phyloP scores from a whole-genome alignment of 2,113 vertebrate genomes.

The Poicephalus gulielmi region DNA sequence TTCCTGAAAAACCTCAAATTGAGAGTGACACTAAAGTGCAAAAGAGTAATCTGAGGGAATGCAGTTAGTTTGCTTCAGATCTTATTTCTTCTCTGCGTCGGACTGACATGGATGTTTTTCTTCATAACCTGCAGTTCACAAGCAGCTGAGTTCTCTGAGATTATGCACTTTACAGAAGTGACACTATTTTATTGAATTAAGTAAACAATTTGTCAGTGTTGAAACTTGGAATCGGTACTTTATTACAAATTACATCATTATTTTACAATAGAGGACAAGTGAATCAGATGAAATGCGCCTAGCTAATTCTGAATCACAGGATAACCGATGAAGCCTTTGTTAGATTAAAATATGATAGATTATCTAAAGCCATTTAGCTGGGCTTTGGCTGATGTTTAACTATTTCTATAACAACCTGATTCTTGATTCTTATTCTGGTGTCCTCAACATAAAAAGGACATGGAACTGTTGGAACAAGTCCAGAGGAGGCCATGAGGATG shows the following conservation, averaged over 20 bases:
- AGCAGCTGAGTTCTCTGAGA: slow-evolving; percentile 48
- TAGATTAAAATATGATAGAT: slow-evolving; percentile 58
- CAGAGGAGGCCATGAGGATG: no score
- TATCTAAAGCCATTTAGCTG: slow-evolving; percentile 51
- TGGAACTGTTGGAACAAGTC: no score
- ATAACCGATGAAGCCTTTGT: slow-evolving; percentile 32
- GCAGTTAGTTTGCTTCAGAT: slow-evolving; percentile 54
- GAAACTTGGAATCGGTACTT: slow-evolving; percentile 60
- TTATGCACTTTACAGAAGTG: slow-evolving; percentile 42
- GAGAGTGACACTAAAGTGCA: slow-evolving; percentile 65
- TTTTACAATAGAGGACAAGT: slow-evolving; percentile 40
- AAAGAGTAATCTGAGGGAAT: slow-evolving; percentile 64
- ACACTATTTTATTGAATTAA: slow-evolving; percentile 73
- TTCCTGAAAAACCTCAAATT: slow-evolving; percentile 19
- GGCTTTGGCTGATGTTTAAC: slow-evolving; percentile 8
- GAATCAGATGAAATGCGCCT: slow-evolving; percentile 42
- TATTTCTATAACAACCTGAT: neutral
- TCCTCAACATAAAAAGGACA: no score
- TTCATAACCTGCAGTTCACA: slow-evolving; percentile 55
- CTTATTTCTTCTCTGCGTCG: slow-evolving; percentile 43
- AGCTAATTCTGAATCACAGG: slow-evolving; percentile 49
- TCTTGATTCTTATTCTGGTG: neutral
- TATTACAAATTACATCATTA: slow-evolving; percentile 68
- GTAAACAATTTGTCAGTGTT: slow-evolving; percentile 69
- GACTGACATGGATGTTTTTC: slow-evolving; percentile 58